Evolutionary conservation across 2,888 invertebrate genomes (phyloP).

Genomic region (Villa cingulata): DNA sequence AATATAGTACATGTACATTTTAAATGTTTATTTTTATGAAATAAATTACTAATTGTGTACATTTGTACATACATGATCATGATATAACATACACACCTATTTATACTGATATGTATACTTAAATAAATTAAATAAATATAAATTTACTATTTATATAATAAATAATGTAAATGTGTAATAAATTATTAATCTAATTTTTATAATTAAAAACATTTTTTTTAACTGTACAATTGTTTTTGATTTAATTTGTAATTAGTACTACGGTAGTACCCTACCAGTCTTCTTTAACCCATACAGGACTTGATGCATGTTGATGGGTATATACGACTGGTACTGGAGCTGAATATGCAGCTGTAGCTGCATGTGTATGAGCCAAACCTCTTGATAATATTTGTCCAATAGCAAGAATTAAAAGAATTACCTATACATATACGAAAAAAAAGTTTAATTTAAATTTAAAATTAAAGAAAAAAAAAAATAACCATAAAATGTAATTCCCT

Average conservation of each 20-base stretch:
- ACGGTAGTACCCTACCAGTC: constrained; percentile 25
- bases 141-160: no score
- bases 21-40: no score
- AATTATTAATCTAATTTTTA: background rate
- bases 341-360: constrained; percentile 38
- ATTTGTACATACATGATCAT: no score
- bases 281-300: constrained; percentile 35
- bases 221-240: background rate
- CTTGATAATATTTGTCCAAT: constrained; percentile 41
- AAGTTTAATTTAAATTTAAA: no score
- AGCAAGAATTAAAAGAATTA: constrained; percentile 43
- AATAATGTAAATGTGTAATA: background rate
- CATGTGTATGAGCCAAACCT: constrained; percentile 31
- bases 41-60: no score
- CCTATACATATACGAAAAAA: constrained; percentile 13
- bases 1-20: no score
- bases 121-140: no score
- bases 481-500: no score
- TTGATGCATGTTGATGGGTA: constrained; percentile 30
- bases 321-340: constrained; percentile 37
- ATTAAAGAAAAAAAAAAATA: no score
- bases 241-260: background rate
- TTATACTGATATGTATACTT: no score
- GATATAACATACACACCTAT: no score
- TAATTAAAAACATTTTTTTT: background rate